phyloP scores from a whole-genome alignment of 2,113 vertebrate species.

The Carassius gibelio region DNA sequence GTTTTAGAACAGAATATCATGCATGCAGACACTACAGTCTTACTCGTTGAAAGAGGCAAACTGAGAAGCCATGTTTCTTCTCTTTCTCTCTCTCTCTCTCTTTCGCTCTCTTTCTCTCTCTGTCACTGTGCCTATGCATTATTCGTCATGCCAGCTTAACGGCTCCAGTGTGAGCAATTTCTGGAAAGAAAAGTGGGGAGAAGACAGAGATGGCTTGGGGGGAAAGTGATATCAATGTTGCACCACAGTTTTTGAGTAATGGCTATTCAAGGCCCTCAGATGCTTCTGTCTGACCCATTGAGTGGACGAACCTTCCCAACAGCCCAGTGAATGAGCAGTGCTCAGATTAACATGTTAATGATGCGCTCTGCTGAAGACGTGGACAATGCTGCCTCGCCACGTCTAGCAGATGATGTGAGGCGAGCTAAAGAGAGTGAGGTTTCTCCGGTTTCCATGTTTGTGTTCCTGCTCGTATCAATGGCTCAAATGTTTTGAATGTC shows the following conservation, averaged over 20 bases:
- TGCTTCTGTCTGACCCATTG: slow-evolving; percentile 54
- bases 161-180: slow-evolving; percentile 58
- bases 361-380: slow-evolving; percentile 39
- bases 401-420: slow-evolving; percentile 68
- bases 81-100: slow-evolving; percentile 5
- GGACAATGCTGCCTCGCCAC: slow-evolving; percentile 60
- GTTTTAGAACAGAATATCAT: not conserved
- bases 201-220: slow-evolving; percentile 41
- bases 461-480: slow-evolving; percentile 55
- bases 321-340: slow-evolving; percentile 41
- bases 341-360: slow-evolving; percentile 60
- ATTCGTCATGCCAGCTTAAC: slow-evolving; percentile 72
- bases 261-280: slow-evolving; percentile 58
- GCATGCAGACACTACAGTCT: not conserved
- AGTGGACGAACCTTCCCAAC: slow-evolving; percentile 54
- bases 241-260: slow-evolving; percentile 57
- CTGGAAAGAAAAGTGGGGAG: slow-evolving; percentile 52
- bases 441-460: slow-evolving; percentile 71
- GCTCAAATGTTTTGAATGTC: slow-evolving; percentile 75
- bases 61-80: not conserved
- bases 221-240: slow-evolving; percentile 52
- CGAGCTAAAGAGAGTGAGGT: slow-evolving; percentile 70
- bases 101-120: slow-evolving; percentile 28
- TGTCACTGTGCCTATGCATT: slow-evolving; percentile 58
- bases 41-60: slow-evolving; percentile 42